These are phyloP conservation scores for Hozukius guyotensis DNA, from an alignment of 2,797 vertebrate species.

Conservation along the genomic window DNA sequence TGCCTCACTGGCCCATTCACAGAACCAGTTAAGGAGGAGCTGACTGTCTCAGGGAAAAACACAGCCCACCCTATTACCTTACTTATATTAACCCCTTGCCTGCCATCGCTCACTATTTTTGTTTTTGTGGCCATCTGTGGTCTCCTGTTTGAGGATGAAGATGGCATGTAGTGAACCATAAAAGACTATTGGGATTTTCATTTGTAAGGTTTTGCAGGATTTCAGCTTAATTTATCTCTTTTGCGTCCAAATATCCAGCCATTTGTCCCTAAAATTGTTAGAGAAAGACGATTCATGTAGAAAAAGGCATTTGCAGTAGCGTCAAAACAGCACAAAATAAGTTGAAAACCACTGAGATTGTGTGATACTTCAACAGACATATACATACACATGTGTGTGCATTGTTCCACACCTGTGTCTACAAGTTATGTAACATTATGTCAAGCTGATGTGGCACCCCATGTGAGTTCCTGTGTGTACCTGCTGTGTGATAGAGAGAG, in stretches of 20 bases:
- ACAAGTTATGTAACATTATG: not conserved
- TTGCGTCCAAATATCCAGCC: not conserved
- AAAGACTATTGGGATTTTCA: not conserved
- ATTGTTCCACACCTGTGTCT: not conserved
- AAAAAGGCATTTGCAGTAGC: not conserved
- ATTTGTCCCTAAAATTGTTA: not conserved
- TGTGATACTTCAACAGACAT: not conserved
- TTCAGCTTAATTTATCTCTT: not conserved
- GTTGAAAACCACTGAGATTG: not conserved
- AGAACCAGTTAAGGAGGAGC: conserved; percentile 80
- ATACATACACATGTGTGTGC: not conserved
- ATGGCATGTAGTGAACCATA: not conserved
- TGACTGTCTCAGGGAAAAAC: conserved; percentile 71
- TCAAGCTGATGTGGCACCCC: not conserved
- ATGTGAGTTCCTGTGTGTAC: conserved; percentile 1
- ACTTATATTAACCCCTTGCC: conserved; percentile 70
- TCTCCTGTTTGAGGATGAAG: not conserved
- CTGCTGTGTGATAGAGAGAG: not conserved
- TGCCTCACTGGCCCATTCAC: conserved; percentile 81
- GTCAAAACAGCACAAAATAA: not conserved
- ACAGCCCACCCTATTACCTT: conserved; percentile 74
- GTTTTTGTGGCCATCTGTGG: not conserved
- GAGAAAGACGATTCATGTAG: not conserved
- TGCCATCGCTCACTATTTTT: conserved; percentile 10
- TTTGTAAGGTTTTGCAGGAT: not conserved